Evolutionary conservation across 2,113 vertebrate genomes (phyloP).

Genomic region (Nansenia antarctica): DNA sequence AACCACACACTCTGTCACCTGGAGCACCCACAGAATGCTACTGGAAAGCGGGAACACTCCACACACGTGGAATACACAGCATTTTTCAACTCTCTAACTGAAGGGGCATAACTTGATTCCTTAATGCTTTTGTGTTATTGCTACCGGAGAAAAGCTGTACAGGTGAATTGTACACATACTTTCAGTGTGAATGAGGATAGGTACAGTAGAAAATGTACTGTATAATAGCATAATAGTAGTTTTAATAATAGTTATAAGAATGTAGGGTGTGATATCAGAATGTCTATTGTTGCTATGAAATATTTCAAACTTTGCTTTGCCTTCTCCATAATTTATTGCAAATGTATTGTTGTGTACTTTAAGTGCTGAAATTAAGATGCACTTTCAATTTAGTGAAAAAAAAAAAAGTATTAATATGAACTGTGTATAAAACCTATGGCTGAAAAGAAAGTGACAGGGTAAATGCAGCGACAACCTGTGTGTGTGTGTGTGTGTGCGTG

Average conservation of each 20-base stretch:
- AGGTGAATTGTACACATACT: slow-evolving; percentile 48
- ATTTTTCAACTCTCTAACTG: not conserved
- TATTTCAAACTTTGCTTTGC: not conserved
- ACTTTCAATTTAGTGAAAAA: not conserved
- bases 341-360: too few relatives aligned
- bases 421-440: not conserved
- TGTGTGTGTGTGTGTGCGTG: not conserved
- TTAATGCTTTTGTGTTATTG: slow-evolving; percentile 60
- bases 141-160: slow-evolving; percentile 51
- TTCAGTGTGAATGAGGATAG: not conserved
- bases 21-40: slow-evolving; percentile 22
- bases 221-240: not conserved
- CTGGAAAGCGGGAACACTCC: slow-evolving; percentile 45
- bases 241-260: not conserved
- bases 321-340: not conserved
- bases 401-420: not conserved
- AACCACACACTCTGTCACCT: slow-evolving; percentile 72
- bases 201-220: too few relatives aligned
- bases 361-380: not conserved
- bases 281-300: not conserved
- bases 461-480: not conserved
- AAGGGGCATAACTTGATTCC: slow-evolving; percentile 8
- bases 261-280: not conserved
- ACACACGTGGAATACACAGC: not conserved
- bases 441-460: not conserved